Conservation (phyloP, 64 coral and sea anemone species). For the Actinia tenebrosa region DNA sequence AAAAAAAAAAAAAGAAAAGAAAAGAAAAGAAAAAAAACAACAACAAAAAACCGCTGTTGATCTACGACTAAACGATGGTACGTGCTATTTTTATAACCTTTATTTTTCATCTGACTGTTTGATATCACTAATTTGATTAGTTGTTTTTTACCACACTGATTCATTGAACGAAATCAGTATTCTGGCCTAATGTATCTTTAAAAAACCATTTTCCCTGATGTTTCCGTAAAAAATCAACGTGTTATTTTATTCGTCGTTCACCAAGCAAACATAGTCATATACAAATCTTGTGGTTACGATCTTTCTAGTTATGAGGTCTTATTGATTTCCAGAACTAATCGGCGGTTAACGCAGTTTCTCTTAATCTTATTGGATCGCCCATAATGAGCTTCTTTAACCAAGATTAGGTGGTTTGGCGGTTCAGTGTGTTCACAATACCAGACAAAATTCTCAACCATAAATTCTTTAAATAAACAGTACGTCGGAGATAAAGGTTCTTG, state of each 20-base stretch:
- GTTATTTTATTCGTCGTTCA: not conserved
- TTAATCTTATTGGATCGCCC: not conserved
- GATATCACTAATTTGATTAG: not conserved
- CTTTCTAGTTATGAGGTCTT: not conserved
- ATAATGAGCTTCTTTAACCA: not conserved
- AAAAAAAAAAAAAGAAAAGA: not conserved
- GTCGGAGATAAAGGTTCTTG: not conserved
- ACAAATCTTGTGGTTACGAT: not conserved
- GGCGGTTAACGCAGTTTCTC: not conserved
- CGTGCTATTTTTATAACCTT: no score
- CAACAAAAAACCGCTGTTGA: no score
- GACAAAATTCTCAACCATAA: not conserved
- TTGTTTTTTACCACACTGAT: not conserved
- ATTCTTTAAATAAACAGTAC: not conserved
- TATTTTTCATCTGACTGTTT: no score
- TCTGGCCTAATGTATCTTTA: not conserved
- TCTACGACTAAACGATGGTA: no score
- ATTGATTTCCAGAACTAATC: not conserved
- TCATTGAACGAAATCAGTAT: not conserved
- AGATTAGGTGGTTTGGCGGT: not conserved
- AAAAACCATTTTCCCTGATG: not conserved
- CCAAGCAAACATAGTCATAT: not conserved
- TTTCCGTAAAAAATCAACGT: not conserved
- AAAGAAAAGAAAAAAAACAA: no score
- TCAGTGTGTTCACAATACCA: not conserved